Conservation (phyloP, 1,140 invertebrate genomes). For the Temnothorax curvispinosus region DNA sequence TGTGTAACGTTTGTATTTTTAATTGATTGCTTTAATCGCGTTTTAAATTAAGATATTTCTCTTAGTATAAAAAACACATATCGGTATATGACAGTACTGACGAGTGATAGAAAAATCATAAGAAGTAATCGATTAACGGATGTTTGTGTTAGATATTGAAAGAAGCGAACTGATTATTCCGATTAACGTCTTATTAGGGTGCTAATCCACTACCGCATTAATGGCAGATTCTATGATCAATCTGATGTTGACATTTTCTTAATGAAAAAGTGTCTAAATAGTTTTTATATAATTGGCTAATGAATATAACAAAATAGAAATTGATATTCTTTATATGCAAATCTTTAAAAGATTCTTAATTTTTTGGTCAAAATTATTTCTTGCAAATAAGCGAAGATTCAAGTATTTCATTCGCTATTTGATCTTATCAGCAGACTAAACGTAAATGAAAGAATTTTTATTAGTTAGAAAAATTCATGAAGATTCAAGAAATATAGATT, state of each 20-base stretch:
- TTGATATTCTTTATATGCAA: not conserved
- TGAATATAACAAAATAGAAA: not conserved
- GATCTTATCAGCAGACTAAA: not conserved
- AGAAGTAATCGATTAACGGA: not conserved
- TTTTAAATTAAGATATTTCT: not conserved
- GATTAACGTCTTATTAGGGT: not conserved
- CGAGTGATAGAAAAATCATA: not conserved
- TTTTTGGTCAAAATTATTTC: not conserved
- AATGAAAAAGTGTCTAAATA: not conserved
- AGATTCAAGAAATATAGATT: not conserved
- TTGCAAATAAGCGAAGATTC: not conserved
- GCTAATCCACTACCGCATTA: not conserved
- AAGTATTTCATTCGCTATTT: not conserved
- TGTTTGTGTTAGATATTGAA: not conserved
- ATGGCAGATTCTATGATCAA: not conserved
- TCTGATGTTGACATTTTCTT: not conserved
- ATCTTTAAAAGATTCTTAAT: not conserved
- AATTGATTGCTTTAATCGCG: not conserved
- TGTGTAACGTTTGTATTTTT: constrained; percentile 58
- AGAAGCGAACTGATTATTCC: not conserved
- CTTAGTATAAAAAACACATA: not conserved
- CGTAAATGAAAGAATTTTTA: not conserved
- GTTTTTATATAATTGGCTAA: not conserved
- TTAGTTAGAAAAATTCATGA: not conserved
- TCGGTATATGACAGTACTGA: not conserved